Conservation (phyloP, 2,797 vertebrate species). For the Chromobotia macracanthus region DNA sequence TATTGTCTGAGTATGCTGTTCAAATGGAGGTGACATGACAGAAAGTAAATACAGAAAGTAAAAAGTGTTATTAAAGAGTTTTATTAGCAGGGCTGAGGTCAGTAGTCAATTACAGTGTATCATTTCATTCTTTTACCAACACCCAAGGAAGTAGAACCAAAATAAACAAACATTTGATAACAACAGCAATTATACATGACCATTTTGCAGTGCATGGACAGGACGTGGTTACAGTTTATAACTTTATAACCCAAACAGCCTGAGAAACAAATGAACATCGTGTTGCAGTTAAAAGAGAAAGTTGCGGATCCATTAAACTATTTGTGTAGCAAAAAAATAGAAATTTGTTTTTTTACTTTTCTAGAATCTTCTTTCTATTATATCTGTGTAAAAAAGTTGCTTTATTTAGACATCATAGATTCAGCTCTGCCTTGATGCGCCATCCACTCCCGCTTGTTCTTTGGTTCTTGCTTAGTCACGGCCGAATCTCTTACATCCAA, state of each 20-base stretch:
- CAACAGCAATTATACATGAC: not conserved
- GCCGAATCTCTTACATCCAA: slow-evolving; percentile 1
- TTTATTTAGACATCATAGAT: not conserved
- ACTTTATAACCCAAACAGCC: not conserved
- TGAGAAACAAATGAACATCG: not conserved
- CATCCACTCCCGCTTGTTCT: too few relatives aligned
- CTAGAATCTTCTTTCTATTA: too few relatives aligned
- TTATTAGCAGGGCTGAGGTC: not conserved
- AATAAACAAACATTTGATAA: not conserved
- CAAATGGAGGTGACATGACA: too few relatives aligned
- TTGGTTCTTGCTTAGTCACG: too few relatives aligned
- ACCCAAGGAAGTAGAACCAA: not conserved
- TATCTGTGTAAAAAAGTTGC: not conserved
- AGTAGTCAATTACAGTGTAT: not conserved
- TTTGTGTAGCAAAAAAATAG: not conserved
- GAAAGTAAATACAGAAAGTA: too few relatives aligned
- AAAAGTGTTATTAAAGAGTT: not conserved
- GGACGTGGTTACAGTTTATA: not conserved
- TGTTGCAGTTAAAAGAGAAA: not conserved
- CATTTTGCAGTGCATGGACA: not conserved
- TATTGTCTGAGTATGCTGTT: too few relatives aligned
- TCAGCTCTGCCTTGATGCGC: too few relatives aligned
- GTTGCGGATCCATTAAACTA: not conserved
- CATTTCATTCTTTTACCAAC: not conserved
- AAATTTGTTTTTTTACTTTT: too few relatives aligned